Conservation (phyloP, 2,888 invertebrate species). For the Dryadula phaetusa region DNA sequence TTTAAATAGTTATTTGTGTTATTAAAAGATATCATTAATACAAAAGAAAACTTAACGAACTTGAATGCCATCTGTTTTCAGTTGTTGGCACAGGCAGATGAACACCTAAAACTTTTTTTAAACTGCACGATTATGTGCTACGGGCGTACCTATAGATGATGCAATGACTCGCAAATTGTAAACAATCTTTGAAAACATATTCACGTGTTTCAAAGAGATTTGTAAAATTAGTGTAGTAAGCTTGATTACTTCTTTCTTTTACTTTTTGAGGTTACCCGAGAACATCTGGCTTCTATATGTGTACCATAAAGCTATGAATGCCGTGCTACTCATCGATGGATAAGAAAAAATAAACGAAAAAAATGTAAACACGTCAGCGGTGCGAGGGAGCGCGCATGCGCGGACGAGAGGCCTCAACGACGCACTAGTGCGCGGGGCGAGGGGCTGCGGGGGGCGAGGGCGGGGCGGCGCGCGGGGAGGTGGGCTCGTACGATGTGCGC, state of each 20-base stretch:
- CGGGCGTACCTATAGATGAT: conserved; percentile 43
- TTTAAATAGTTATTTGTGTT: neutral
- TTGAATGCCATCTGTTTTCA: conserved; percentile 1
- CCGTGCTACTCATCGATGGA: conserved; percentile 44
- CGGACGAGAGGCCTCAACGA: conserved; percentile 66
- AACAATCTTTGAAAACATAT: conserved; percentile 41
- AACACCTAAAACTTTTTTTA: conserved; percentile 2
- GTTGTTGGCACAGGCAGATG: neutral
- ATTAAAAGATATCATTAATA: neutral
- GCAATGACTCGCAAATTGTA: conserved; percentile 46
- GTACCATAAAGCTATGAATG: conserved; percentile 43
- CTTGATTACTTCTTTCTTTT: conserved; percentile 26
- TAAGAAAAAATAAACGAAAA: conserved; percentile 68
- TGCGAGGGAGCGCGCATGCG: conserved; percentile 77
- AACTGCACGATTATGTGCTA: conserved; percentile 19
- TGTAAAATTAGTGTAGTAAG: conserved; percentile 15
- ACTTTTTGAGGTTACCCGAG: conserved; percentile 39
- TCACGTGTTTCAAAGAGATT: conserved; percentile 27
- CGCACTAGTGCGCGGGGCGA: conserved; percentile 49
- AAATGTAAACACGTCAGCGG: conserved; percentile 82
- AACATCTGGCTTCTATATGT: conserved; percentile 47
- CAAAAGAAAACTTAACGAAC: neutral
- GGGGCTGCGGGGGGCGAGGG: conserved; percentile 51
- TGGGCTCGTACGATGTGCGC: conserved; percentile 56
- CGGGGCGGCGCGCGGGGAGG: conserved; percentile 45